These are phyloP conservation scores for Eupithecia inturbata DNA, from an alignment of 2,888 invertebrate genomes.

Conservation along the genomic window DNA sequence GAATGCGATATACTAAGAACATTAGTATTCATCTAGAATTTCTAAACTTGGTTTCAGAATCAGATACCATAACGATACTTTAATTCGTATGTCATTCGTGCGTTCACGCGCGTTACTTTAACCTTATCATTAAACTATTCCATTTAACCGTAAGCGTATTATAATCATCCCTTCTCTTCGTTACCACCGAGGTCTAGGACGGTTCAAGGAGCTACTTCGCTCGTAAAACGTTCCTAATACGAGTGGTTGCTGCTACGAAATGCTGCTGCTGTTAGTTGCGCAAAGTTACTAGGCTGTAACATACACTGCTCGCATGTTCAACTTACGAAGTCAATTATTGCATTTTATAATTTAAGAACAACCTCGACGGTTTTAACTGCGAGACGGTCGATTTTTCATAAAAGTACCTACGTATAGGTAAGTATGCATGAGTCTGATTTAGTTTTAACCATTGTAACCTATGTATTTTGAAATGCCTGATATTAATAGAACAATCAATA, in stretches of 20 bases:
- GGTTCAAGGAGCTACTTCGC: slow-evolving; percentile 44
- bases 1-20: no score
- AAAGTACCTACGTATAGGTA: background rate
- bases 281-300: slow-evolving; percentile 61
- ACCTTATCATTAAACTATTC: slow-evolving; percentile 11
- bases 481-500: background rate
- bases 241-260: slow-evolving; percentile 52
- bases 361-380: background rate
- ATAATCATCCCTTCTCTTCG: slow-evolving; percentile 44
- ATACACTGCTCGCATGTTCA: slow-evolving; percentile 48
- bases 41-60: background rate
- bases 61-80: slow-evolving; percentile 11
- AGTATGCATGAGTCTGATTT: background rate
- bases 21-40: background rate
- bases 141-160: slow-evolving; percentile 41
- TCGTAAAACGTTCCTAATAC: slow-evolving; percentile 53
- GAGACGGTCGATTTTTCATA: background rate
- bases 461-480: background rate
- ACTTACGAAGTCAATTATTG: slow-evolving; percentile 24
- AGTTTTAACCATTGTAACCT: background rate
- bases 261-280: slow-evolving; percentile 46
- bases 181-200: slow-evolving; percentile 59
- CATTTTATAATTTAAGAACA: slow-evolving; percentile 18
- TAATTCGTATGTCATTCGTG: slow-evolving; percentile 16
- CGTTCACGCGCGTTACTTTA: background rate